These are phyloP conservation scores for Brachystomella parvula DNA, from an alignment of 1,140 invertebrate species.

Conservation along the genomic window DNA sequence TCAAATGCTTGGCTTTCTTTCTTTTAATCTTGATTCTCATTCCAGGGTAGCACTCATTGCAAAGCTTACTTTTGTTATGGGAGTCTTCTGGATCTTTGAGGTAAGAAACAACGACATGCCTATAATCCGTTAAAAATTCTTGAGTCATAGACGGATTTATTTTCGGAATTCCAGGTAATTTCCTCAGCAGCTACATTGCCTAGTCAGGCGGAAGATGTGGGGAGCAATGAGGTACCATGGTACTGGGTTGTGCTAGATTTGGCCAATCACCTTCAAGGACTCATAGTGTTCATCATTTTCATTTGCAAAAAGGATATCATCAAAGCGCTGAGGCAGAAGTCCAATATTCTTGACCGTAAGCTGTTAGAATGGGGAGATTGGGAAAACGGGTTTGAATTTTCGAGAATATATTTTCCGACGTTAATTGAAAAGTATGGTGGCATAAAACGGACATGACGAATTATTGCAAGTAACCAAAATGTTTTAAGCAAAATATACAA, in stretches of 20 bases:
- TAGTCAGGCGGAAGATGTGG: neutral
- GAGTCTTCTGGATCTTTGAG: neutral
- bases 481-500: no score
- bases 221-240: neutral
- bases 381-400: no score
- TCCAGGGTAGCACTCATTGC: neutral
- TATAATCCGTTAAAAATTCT: neutral
- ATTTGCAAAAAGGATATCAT: conserved; percentile 1
- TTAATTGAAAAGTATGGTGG: no score
- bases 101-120: neutral
- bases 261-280: neutral
- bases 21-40: neutral
- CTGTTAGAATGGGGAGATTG: no score
- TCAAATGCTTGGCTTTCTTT: neutral
- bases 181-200: neutral
- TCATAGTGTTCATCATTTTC: neutral
- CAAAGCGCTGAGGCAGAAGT: neutral
- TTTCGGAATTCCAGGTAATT: neutral
- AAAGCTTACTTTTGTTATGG: neutral
- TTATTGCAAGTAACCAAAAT: no score
- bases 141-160: neutral
- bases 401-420: no score
- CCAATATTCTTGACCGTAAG: neutral
- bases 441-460: no score
- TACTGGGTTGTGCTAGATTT: neutral